These are phyloP conservation scores for Mohoua ochrocephala DNA, from an alignment of 2,113 vertebrate genomes.

Conservation along the genomic window DNA sequence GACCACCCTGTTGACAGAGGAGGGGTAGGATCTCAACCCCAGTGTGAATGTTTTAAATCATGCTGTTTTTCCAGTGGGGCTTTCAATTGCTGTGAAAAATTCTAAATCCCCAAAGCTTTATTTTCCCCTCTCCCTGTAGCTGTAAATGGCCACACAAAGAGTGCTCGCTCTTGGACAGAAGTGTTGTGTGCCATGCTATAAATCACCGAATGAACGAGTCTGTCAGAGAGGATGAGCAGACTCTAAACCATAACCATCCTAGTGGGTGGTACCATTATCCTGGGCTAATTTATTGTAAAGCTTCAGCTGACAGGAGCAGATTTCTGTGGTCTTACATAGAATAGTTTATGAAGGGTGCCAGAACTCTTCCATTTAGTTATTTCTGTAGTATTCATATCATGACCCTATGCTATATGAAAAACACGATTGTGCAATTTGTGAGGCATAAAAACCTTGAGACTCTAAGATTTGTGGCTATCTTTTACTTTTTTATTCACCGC, in stretches of 20 bases:
- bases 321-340: not conserved
- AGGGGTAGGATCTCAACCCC: not conserved
- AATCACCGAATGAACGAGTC: not conserved
- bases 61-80: not conserved
- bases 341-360: constrained; percentile 13
- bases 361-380: constrained; percentile 1
- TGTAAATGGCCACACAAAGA: not conserved
- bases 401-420: not conserved
- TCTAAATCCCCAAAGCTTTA: not conserved
- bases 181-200: not conserved
- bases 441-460: not conserved
- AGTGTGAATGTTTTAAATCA: not conserved
- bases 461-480: not conserved
- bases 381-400: not conserved
- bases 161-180: not conserved
- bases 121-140: not conserved
- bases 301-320: not conserved
- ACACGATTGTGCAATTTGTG: not conserved
- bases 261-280: not conserved
- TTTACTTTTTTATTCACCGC: not conserved
- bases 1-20: not conserved
- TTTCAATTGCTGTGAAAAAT: not conserved
- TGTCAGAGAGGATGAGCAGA: not conserved
- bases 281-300: not conserved
- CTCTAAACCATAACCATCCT: not conserved